Percentiles rank a stretch among this genome's conserved stretches.
phyloP scores from a whole-genome alignment of 1,140 invertebrate genomes.

The Brachionus asplanchnoidis region DNA sequence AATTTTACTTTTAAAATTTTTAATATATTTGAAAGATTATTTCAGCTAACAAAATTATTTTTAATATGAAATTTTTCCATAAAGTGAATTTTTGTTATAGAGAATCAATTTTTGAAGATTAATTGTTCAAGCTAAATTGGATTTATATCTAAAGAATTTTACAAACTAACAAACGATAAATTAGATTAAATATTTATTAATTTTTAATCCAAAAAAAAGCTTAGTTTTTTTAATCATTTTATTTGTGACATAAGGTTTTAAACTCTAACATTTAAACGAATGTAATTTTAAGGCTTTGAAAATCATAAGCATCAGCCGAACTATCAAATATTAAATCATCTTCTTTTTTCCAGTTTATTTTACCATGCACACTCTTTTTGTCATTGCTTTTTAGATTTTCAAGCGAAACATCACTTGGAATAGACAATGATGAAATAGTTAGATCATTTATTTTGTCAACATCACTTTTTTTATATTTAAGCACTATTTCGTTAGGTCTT shows the following conservation, averaged over 20 bases:
- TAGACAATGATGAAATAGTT: background rate
- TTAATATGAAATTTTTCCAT: no score
- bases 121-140: no score
- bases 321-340: background rate
- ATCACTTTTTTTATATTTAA: background rate
- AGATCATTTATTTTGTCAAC: background rate
- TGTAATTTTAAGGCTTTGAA: conserved; percentile 27
- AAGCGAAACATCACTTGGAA: background rate
- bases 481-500: background rate
- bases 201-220: no score
- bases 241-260: background rate
- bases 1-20: no score
- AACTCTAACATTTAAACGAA: conserved; percentile 29
- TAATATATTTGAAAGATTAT: no score
- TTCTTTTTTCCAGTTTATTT: background rate
- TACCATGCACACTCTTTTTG: background rate
- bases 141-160: no score
- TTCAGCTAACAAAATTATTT: no score
- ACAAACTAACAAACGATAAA: no score
- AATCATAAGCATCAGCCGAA: background rate
- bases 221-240: no score
- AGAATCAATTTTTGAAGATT: no score
- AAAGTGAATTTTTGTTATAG: no score
- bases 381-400: background rate
- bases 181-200: no score